Conservation (phyloP, 2,113 vertebrate species). For the Ariopsis seemanni region DNA sequence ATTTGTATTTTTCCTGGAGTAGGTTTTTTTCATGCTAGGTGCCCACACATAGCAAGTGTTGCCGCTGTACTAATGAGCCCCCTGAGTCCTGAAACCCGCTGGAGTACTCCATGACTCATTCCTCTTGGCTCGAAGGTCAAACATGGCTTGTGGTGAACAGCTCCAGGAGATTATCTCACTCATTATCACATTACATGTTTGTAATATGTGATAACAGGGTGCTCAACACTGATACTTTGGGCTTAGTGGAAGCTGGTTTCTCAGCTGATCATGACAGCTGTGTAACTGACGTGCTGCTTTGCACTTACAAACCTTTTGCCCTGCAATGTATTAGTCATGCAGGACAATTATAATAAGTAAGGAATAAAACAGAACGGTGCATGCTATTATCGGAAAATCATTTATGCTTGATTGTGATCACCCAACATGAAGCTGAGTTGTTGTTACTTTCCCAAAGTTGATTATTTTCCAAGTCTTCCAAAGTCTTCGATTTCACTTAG, state of each 20-base stretch:
- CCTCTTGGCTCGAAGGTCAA: conserved; percentile 17
- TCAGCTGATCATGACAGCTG: background rate
- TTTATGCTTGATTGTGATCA: background rate
- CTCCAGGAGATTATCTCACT: conserved; percentile 24
- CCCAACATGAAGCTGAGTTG: background rate
- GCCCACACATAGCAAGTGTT: background rate
- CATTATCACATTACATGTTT: conserved; percentile 35
- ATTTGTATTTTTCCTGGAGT: background rate
- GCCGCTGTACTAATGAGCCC: conserved; percentile 16
- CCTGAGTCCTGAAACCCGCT: conserved; percentile 1
- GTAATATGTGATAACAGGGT: conserved; percentile 3
- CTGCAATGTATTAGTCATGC: background rate
- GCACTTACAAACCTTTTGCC: background rate
- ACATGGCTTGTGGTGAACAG: conserved; percentile 9
- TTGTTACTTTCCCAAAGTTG: background rate
- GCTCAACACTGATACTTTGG: background rate
- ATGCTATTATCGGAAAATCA: background rate
- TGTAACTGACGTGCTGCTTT: background rate
- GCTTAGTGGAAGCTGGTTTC: background rate
- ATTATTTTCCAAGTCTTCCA: background rate
- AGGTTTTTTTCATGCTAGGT: background rate
- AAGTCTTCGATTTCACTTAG: background rate
- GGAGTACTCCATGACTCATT: conserved; percentile 3
- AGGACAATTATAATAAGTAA: background rate
- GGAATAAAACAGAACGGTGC: background rate